These are phyloP conservation scores for Micropterix aruncella DNA, from an alignment of 2,888 invertebrate genomes.

Conservation along the genomic window DNA sequence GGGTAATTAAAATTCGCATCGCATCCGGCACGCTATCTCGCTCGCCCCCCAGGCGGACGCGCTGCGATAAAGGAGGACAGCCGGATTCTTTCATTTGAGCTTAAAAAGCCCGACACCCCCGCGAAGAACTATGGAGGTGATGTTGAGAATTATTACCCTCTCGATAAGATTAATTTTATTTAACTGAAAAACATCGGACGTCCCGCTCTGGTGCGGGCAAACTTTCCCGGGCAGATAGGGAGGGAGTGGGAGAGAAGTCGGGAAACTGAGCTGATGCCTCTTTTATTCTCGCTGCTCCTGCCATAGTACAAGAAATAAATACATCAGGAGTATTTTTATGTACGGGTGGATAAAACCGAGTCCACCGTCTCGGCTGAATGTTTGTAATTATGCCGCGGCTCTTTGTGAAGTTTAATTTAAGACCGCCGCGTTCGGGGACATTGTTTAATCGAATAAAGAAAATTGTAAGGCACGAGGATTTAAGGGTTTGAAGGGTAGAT, in stretches of 20 bases:
- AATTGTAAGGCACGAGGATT: no score
- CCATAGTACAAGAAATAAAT: conserved; percentile 4
- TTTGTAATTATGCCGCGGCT: no score
- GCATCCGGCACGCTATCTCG: conserved; percentile 4
- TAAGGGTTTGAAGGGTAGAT: no score
- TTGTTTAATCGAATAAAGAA: no score
- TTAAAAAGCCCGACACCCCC: conserved; percentile 10
- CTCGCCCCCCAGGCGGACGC: conserved; percentile 2
- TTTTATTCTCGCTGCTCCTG: neutral
- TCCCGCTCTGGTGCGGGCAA: conserved; percentile 16
- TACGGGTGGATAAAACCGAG: no score
- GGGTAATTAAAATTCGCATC: conserved; percentile 12
- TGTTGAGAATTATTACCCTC: conserved; percentile 35
- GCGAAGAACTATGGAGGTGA: conserved; percentile 32
- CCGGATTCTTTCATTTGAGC: neutral
- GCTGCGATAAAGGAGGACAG: conserved; percentile 5
- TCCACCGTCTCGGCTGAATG: no score
- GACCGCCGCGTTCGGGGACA: no score
- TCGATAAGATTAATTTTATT: conserved; percentile 36
- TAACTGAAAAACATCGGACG: conserved; percentile 13
- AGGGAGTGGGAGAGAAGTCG: conserved; percentile 14
- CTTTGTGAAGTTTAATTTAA: no score
- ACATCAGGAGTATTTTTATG: no score
- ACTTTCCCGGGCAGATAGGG: conserved; percentile 17
- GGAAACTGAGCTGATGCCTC: conserved; percentile 12